Evolutionary conservation across 2,113 vertebrate species (phyloP).

Genomic region (Dipodomys merriami): DNA sequence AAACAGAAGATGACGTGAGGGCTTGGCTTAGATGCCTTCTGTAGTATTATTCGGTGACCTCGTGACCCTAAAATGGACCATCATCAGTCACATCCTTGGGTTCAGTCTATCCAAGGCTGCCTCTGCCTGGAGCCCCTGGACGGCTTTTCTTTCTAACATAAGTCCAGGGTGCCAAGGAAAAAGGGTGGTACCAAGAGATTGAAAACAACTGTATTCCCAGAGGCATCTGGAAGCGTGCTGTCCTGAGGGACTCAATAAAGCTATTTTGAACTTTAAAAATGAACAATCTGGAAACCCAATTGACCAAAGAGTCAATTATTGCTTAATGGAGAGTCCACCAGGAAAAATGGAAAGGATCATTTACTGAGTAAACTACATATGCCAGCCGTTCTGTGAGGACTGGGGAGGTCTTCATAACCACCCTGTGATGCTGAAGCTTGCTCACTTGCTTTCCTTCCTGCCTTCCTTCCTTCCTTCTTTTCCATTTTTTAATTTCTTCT

Average conservation of each 20-base stretch:
- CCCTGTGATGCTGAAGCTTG: background rate
- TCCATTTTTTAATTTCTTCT: no score
- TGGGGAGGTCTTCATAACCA: background rate
- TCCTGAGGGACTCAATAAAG: background rate
- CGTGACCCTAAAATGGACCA: background rate
- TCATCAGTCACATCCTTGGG: background rate
- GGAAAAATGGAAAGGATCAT: background rate
- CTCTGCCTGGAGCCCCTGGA: background rate
- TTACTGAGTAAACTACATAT: background rate
- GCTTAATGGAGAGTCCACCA: background rate
- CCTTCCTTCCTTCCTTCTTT: no score
- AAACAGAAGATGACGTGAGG: background rate
- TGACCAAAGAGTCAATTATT: background rate
- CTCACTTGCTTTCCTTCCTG: no score
- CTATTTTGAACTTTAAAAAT: background rate
- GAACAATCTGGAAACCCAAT: background rate
- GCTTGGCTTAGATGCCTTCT: background rate
- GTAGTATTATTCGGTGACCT: background rate
- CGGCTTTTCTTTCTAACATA: background rate
- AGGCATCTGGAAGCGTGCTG: background rate
- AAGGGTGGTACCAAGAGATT: background rate
- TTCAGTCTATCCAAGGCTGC: background rate
- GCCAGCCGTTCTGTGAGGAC: background rate
- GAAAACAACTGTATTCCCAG: background rate
- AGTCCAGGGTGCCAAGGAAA: background rate